These are phyloP conservation scores for Eclectus roratus DNA, from an alignment of 2,113 vertebrate genomes.

Conservation along the genomic window DNA sequence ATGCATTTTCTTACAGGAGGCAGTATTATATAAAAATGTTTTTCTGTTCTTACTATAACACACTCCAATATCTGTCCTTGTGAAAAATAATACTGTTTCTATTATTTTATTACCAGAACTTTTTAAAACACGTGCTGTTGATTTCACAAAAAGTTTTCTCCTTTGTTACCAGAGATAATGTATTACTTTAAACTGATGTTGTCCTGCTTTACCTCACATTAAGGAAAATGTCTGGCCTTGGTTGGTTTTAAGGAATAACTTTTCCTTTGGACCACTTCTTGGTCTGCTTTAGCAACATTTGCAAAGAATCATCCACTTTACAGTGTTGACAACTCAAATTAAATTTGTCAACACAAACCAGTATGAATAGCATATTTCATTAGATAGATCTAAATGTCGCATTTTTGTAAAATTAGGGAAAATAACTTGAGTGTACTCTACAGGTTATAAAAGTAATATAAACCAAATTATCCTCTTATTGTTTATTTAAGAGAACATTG, in stretches of 20 bases:
- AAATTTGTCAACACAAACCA: background rate
- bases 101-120: background rate
- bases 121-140: rapidly evolving
- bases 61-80: background rate
- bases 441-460: background rate
- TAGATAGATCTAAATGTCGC: background rate
- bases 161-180: background rate
- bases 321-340: background rate
- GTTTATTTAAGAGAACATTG: background rate
- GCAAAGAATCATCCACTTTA: background rate
- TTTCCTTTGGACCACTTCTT: background rate
- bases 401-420: background rate
- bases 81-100: background rate
- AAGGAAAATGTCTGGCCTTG: background rate
- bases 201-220: background rate
- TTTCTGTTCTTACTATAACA: background rate
- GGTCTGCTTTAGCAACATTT: background rate
- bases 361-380: background rate
- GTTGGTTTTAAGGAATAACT: background rate
- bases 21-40: background rate
- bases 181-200: background rate
- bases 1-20: background rate
- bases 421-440: background rate
- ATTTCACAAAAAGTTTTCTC: background rate
- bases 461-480: background rate